Conservation (phyloP, 2,113 vertebrate species). For the Lota lota region DNA sequence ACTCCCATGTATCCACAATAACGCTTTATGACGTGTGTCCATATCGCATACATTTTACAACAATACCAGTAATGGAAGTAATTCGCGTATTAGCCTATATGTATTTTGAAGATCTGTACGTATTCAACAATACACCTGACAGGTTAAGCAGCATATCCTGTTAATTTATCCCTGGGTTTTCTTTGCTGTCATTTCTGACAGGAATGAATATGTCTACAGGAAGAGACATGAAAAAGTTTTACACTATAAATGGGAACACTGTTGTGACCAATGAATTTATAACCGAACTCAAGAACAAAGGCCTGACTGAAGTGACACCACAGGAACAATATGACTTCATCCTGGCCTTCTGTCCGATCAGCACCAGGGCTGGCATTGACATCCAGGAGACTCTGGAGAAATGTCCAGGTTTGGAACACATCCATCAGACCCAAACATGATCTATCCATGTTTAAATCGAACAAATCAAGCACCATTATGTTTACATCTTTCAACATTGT, state of each 20-base stretch:
- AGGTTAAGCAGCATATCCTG: too few species aligned
- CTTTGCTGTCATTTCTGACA: neutral
- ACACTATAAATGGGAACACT: neutral
- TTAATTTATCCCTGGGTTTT: too few species aligned
- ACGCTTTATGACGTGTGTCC: too few species aligned
- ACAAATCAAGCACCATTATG: neutral
- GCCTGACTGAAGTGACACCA: neutral
- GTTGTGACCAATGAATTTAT: neutral
- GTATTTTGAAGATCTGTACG: too few species aligned
- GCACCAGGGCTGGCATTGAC: neutral
- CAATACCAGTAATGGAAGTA: too few species aligned
- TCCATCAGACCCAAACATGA: too few species aligned
- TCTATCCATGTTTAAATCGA: too few species aligned
- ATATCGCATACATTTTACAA: too few species aligned
- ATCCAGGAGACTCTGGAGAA: neutral
- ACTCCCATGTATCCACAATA: too few species aligned
- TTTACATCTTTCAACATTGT: neutral
- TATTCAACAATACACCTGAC: too few species aligned
- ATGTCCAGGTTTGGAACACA: constrained; percentile 1
- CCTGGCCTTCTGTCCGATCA: neutral
- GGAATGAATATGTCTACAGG: neutral
- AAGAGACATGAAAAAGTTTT: neutral
- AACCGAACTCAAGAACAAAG: neutral
- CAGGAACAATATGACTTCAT: neutral
- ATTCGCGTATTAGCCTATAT: too few species aligned